Evolutionary conservation across 2,113 vertebrate species (phyloP).

Genomic region (Nothoprocta pentlandii): DNA sequence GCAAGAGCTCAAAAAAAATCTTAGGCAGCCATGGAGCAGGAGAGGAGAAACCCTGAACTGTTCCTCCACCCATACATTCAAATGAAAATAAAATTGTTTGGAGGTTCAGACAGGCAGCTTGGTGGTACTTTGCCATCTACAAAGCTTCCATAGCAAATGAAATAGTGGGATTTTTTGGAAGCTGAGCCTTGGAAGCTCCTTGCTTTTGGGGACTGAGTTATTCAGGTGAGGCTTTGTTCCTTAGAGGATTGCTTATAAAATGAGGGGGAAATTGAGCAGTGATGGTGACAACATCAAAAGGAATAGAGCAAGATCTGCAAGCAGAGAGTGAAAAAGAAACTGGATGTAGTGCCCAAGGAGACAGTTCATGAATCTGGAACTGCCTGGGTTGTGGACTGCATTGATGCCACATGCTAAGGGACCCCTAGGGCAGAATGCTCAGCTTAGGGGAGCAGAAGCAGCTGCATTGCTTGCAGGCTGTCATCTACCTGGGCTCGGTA

Average conservation of each 20-base stretch:
- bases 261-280: background rate
- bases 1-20: background rate
- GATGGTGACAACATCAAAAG: background rate
- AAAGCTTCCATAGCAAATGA: background rate
- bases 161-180: background rate
- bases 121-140: background rate
- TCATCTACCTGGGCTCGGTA: background rate
- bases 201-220: background rate
- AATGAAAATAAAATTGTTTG: background rate
- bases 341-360: too few relatives aligned
- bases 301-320: background rate
- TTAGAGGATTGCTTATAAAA: background rate
- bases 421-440: too few relatives aligned
- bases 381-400: too few relatives aligned
- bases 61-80: background rate
- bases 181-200: background rate
- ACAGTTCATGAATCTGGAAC: too few relatives aligned
- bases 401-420: background rate
- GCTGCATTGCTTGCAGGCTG: background rate
- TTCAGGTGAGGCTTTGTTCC: background rate
- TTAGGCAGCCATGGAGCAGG: background rate
- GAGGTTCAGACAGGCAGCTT: background rate
- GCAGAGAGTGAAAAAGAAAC: too few relatives aligned
- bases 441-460: background rate
- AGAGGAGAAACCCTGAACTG: background rate